Percentiles rank a stretch among this genome's conserved stretches.
Conservation (phyloP, 2,797 vertebrate genomes). For the Pseudochirops corinnae region DNA sequence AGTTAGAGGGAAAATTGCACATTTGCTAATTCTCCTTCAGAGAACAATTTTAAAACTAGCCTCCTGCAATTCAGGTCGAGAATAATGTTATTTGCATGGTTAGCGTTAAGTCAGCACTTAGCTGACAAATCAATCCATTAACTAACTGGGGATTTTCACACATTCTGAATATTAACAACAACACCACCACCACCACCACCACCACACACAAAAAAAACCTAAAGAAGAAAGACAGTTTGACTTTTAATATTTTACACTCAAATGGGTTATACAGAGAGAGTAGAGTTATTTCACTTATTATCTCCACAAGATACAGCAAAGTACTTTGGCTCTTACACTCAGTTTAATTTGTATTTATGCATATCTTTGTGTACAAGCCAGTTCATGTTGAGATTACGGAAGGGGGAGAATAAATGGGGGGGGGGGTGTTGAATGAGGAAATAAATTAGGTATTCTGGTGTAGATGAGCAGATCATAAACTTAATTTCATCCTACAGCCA, state of each 20-base stretch:
- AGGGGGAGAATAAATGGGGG: not conserved
- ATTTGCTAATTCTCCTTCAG: constrained; percentile 80
- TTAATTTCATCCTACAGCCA: constrained; percentile 78
- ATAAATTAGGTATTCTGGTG: constrained; percentile 59
- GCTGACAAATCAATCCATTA: constrained; percentile 79
- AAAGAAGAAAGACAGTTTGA: constrained; percentile 59
- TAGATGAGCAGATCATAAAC: constrained; percentile 77
- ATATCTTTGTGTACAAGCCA: constrained; percentile 46
- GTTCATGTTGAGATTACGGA: constrained; percentile 6
- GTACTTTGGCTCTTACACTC: constrained; percentile 65
- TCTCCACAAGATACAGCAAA: constrained; percentile 38
- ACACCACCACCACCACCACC: not conserved
- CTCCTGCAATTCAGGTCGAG: constrained; percentile 65
- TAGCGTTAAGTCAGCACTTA: constrained; percentile 78
- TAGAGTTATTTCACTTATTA: constrained; percentile 1
- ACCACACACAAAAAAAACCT: constrained; percentile 8
- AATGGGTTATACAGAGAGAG: constrained; percentile 14
- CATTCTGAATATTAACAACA: constrained; percentile 77
- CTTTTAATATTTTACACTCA: constrained; percentile 62
- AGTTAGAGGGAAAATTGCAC: constrained; percentile 74
- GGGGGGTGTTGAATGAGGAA: not conserved
- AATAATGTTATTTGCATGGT: constrained; percentile 77
- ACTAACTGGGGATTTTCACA: constrained; percentile 79
- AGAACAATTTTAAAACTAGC: constrained; percentile 77
- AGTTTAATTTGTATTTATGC: constrained; percentile 63